phyloP scores from a whole-genome alignment of 2,113 vertebrate genomes.

The Psilopogon haemacephalus region DNA sequence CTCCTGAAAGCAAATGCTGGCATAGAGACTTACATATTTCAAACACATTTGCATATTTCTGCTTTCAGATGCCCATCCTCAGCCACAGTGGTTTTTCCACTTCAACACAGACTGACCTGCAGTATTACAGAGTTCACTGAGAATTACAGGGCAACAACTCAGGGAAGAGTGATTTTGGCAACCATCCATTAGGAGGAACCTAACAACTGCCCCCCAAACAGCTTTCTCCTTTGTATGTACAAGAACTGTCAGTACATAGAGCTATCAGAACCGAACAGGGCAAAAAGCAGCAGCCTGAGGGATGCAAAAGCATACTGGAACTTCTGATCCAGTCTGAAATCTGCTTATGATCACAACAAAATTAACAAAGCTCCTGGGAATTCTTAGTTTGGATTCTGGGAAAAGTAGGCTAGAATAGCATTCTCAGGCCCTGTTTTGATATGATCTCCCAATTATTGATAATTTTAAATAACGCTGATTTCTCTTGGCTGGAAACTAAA shows the following conservation, averaged over 20 bases:
- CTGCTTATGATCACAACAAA: not conserved
- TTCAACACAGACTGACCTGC: not conserved
- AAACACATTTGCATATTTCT: slow-evolving; percentile 1
- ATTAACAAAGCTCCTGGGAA: not conserved
- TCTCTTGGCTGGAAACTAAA: not conserved
- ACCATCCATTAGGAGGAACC: not conserved
- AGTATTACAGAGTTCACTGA: not conserved
- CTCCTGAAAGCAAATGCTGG: not conserved
- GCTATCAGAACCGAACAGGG: not conserved
- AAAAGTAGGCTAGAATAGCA: not conserved
- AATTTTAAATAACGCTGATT: not conserved
- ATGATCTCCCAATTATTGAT: not conserved
- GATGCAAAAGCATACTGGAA: not conserved
- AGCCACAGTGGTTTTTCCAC: not conserved
- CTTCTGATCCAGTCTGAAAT: not conserved
- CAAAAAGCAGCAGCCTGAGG: not conserved
- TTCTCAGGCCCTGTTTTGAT: not conserved
- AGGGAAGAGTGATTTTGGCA: not conserved
- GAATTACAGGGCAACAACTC: not conserved
- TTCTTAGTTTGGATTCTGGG: not conserved
- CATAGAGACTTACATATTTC: not conserved
- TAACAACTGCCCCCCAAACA: slow-evolving; percentile 4
- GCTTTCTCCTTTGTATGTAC: not conserved
- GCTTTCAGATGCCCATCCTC: not conserved
- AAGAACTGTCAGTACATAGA: not conserved